Percentiles rank a stretch among this genome's conserved stretches.
Evolutionary conservation across 2,797 vertebrate species (phyloP).

Genomic region (Merluccius polli): DNA sequence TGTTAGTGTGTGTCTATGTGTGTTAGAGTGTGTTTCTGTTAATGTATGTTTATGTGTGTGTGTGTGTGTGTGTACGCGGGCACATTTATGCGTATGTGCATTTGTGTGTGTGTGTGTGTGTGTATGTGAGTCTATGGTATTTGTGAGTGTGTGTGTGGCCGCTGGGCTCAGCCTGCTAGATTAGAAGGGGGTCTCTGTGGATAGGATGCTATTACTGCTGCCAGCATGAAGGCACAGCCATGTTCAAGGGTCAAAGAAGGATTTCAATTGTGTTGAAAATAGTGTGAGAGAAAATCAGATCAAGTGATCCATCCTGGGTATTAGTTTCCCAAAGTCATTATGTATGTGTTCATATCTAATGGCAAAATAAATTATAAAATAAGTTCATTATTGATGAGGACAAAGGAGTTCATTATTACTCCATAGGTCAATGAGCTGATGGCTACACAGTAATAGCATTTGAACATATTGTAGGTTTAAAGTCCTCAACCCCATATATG

Average conservation of each 20-base stretch:
- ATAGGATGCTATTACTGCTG: constrained; percentile 52
- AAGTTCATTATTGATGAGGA: constrained; percentile 25
- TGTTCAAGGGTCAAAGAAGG: constrained; percentile 42
- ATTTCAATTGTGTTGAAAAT: constrained; percentile 26
- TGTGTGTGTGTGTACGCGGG: constrained; percentile 9
- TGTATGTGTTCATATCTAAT: background rate
- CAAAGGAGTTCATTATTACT: background rate
- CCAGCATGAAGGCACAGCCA: constrained; percentile 49
- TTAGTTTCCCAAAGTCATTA: constrained; percentile 24
- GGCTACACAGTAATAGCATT: background rate
- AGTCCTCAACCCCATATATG: no score
- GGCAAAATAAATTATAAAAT: constrained; percentile 13
- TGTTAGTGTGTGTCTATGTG: constrained; percentile 4
- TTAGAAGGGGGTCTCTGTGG: constrained; percentile 41
- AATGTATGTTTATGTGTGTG: constrained; percentile 7
- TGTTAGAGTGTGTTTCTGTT: background rate
- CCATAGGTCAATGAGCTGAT: background rate
- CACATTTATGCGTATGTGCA: constrained; percentile 6
- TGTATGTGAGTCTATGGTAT: constrained; percentile 13
- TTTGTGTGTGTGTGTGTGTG: constrained; percentile 20
- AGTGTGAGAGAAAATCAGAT: constrained; percentile 4
- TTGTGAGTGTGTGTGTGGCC: constrained; percentile 13
- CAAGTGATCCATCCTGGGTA: constrained; percentile 7
- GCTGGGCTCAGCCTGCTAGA: constrained; percentile 24
- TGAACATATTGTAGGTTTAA: no score